Base-by-base conservation (phyloP, 2,888 invertebrate genomes). In the Kuschelorhynchus macadamiae region DNA sequence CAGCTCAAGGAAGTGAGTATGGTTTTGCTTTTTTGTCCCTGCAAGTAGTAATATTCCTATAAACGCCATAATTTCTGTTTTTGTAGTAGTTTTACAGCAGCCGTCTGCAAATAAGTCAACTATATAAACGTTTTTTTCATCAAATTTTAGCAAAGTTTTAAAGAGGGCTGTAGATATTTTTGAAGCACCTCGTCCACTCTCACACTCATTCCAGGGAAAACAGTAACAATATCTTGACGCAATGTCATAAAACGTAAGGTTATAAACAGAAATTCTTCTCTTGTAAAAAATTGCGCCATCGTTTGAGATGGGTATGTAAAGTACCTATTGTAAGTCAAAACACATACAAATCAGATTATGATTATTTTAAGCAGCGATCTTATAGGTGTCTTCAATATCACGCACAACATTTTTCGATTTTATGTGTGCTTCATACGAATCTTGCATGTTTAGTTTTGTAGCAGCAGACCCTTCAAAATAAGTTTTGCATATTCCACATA, bases 271-370 rank as follows among this genome's bases (percentile, higher is more conserved):
- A 30, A 25, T n/a, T 32, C 12, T 50, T 50, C 50, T 50, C 32
- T 50, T 32, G 30, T 50, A 50, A 12, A 50, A 50, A 50, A 50
- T 30, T 20, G 21, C 33, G 12, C n/a, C n/a, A 4, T 39, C n/a
- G n/a, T 39, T 39, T n/a, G 39, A 39, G 5, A 12, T 12, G 12
- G 53, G 66, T 20, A 60, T 14, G 25, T 41, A 32, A 39, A 61
- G 53, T 18, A 67, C 61, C 36, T 67, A 61, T 30, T 67, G 67
- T 14, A 61, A 21, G 21, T 67, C 61, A 20, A 61, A 70, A 59
- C 47, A 59, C 56, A 42, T 9, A 52, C 52, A 50, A 32, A n/a
- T n/a, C n/a, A n/a, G n/a, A n/a, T n/a, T n/a, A n/a, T 4, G 30
- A 30, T 30, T 9, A 25, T 39, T 20, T 41, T 55, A 16, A 55